Conservation (phyloP, 2,113 vertebrate species). For the Alectura lathami region DNA sequence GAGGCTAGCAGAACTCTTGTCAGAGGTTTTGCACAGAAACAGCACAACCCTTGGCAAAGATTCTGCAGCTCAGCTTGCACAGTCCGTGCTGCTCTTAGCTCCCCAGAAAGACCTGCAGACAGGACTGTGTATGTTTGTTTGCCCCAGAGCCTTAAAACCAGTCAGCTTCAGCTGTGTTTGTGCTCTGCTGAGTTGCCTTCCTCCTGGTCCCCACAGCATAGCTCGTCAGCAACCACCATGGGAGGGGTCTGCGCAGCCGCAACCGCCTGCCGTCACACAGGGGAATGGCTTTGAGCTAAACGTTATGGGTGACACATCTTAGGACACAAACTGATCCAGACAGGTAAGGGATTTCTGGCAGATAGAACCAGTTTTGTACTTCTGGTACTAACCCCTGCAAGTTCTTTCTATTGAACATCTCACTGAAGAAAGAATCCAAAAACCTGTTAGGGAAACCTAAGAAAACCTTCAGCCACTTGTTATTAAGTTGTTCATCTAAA, state of each 20-base stretch:
- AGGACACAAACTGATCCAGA: accelerated
- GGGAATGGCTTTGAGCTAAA: neutral
- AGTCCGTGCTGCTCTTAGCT: neutral
- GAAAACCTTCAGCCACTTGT: neutral
- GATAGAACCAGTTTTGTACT: neutral
- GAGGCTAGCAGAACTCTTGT: neutral
- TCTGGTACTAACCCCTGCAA: neutral
- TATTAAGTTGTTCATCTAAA: neutral
- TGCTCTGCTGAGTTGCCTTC: neutral
- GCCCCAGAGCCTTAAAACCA: neutral
- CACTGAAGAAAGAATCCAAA: neutral
- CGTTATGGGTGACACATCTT: accelerated
- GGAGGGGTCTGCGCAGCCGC: neutral
- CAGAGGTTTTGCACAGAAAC: neutral
- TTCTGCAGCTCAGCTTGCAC: neutral
- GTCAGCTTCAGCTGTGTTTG: neutral
- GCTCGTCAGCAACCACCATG: neutral
- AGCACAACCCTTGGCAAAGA: neutral
- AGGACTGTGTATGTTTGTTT: neutral
- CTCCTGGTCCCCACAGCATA: accelerated
- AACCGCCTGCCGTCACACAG: neutral
- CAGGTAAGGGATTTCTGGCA: neutral
- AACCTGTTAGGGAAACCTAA: neutral
- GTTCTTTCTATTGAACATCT: neutral
- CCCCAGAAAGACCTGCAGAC: neutral